Percentiles rank a stretch among this genome's conserved stretches.
These are phyloP conservation scores for Venustoraphidia nigricollis DNA, from an alignment of 2,888 invertebrate species.

Conservation along the genomic window DNA sequence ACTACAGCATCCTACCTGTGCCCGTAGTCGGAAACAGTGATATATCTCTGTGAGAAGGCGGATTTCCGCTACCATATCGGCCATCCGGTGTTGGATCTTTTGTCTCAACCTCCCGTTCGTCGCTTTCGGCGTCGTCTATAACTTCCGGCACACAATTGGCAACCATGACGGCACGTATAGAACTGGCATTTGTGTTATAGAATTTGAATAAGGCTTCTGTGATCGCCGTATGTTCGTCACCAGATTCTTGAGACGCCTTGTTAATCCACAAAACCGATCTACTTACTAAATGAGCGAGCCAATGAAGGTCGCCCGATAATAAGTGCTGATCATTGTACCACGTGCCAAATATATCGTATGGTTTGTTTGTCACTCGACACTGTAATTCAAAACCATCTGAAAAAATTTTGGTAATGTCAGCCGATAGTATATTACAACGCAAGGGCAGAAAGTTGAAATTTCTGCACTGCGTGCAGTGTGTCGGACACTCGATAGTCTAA, in stretches of 20 bases:
- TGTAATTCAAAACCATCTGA: slow-evolving; percentile 51
- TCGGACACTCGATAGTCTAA: too few relatives aligned
- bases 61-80: slow-evolving; percentile 29
- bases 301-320: slow-evolving; percentile 65
- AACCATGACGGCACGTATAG: slow-evolving; percentile 60
- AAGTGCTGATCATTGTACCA: slow-evolving; percentile 74
- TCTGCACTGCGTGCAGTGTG: too few relatives aligned
- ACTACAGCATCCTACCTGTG: too few relatives aligned
- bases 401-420: slow-evolving; percentile 13
- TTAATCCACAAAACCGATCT: slow-evolving; percentile 65
- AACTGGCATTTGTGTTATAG: slow-evolving; percentile 66
- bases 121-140: slow-evolving; percentile 20
- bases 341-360: slow-evolving; percentile 79
- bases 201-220: slow-evolving; percentile 42
- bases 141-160: slow-evolving; percentile 46
- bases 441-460: too few relatives aligned
- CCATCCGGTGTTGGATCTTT: slow-evolving; percentile 11
- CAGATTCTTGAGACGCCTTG: slow-evolving; percentile 66
- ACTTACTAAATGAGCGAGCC: slow-evolving; percentile 60
- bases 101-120: slow-evolving; percentile 17
- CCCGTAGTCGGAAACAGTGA: background rate
- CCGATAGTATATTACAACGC: too few relatives aligned
- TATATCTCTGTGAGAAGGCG: slow-evolving; percentile 34
- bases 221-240: slow-evolving; percentile 64
- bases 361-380: slow-evolving; percentile 64